Evolutionary conservation across 2,113 vertebrate species (phyloP).

Genomic region (Cryptomyrus ogoouensis): DNA sequence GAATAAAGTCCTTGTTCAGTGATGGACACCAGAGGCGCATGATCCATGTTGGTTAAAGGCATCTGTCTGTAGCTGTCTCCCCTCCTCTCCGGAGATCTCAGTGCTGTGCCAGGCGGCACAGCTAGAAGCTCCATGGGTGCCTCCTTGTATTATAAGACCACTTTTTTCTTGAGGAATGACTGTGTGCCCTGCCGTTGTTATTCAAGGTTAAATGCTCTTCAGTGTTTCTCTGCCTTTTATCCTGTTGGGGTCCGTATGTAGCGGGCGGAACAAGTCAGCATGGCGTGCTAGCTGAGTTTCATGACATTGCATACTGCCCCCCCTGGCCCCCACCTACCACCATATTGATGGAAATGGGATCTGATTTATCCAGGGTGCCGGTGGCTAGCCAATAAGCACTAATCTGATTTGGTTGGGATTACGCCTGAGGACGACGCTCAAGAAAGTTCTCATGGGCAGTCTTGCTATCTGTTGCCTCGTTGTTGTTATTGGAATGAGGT

Average conservation of each 20-base stretch:
- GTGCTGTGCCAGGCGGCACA: not conserved
- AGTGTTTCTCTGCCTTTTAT: not conserved
- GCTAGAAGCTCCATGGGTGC: not conserved
- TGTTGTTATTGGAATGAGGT: not conserved
- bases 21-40: not conserved
- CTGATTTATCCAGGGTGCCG: slow-evolving; percentile 64
- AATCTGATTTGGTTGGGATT: slow-evolving; percentile 64
- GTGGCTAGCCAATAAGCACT: slow-evolving; percentile 57
- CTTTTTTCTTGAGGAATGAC: not conserved
- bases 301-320: not conserved
- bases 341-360: slow-evolving; percentile 49
- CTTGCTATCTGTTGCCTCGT: slow-evolving; percentile 32
- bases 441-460: slow-evolving; percentile 34
- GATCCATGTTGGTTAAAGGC: not conserved
- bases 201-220: slow-evolving; percentile 6
- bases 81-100: not conserved
- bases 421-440: slow-evolving; percentile 46
- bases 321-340: not conserved
- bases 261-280: not conserved
- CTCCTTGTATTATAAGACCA: not conserved
- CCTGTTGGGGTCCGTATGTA: not conserved
- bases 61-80: not conserved
- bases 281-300: not conserved
- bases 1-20: not conserved
- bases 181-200: not conserved